Evolutionary conservation across 2,113 vertebrate species (phyloP).

Genomic region (Mesitornis unicolor): DNA sequence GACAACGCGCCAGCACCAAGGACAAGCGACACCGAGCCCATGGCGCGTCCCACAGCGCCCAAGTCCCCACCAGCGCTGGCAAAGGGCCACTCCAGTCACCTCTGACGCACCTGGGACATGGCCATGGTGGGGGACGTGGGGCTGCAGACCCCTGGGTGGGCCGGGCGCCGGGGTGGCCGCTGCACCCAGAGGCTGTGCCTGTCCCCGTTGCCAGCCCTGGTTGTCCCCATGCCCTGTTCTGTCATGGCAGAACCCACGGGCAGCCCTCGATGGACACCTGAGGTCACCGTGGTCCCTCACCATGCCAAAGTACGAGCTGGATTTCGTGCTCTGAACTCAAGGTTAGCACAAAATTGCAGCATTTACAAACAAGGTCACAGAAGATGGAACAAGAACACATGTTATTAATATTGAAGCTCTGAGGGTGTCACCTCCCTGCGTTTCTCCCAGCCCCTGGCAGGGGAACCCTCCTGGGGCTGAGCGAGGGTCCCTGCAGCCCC

Average conservation of each 20-base stretch:
- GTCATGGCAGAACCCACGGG: neutral
- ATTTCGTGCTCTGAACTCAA: neutral
- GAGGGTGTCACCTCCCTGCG: accelerated
- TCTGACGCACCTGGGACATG: too few relatives aligned
- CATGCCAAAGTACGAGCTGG: neutral
- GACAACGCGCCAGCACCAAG: accelerated
- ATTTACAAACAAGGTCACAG: neutral
- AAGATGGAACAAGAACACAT: neutral
- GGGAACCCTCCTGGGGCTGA: neutral
- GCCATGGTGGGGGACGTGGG: too few relatives aligned
- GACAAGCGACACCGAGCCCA: neutral
- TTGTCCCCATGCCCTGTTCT: too few relatives aligned
- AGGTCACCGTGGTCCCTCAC: neutral
- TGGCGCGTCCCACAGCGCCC: accelerated
- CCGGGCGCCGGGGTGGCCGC: too few relatives aligned
- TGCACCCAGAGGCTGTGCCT: neutral
- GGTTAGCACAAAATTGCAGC: neutral
- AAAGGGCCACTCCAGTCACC: neutral
- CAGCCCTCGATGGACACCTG: neutral
- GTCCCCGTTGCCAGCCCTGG: neutral
- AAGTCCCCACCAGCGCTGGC: accelerated
- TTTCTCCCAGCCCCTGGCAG: too few relatives aligned
- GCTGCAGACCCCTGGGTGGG: too few relatives aligned
- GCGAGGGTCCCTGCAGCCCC: accelerated
- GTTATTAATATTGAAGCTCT: neutral